phyloP scores from a whole-genome alignment of 37 sponge, comb jelly and placozoan species.

The Beroe ovata region DNA sequence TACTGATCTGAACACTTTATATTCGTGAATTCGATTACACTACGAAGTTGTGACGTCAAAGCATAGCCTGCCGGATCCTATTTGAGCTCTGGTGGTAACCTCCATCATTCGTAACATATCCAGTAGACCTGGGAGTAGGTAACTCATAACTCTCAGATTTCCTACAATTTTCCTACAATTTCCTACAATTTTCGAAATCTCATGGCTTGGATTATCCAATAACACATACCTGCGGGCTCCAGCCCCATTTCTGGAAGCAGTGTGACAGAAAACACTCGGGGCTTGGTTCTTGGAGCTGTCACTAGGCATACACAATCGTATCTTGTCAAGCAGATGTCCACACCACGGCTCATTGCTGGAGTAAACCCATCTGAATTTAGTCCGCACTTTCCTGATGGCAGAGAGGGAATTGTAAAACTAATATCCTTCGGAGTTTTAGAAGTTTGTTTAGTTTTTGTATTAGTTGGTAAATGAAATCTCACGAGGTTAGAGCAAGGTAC shows the following conservation, averaged over 20 bases:
- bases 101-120: slow-evolving; percentile 2
- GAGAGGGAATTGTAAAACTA: no score
- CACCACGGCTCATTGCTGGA: slow-evolving; percentile 22
- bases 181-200: not conserved
- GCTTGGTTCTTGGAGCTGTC: not conserved
- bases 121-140: slow-evolving; percentile 26
- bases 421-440: no score
- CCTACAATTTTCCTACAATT: no score
- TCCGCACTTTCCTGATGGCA: slow-evolving; percentile 63
- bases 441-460: no score
- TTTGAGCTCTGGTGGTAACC: slow-evolving; percentile 38
- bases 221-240: not conserved
- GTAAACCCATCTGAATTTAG: slow-evolving; percentile 50
- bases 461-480: no score
- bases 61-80: not conserved
- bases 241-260: not conserved
- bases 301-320: slow-evolving; percentile 29
- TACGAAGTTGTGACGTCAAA: not conserved
- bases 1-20: no score
- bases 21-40: no score
- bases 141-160: no score
- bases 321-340: slow-evolving; percentile 52
- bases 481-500: slow-evolving; percentile 48
- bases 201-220: not conserved
- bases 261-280: not conserved